Percentiles rank a stretch among this genome's conserved stretches.
These are phyloP conservation scores for Argopecten irradians DNA, from an alignment of 1,140 invertebrate genomes.

Conservation along the genomic window DNA sequence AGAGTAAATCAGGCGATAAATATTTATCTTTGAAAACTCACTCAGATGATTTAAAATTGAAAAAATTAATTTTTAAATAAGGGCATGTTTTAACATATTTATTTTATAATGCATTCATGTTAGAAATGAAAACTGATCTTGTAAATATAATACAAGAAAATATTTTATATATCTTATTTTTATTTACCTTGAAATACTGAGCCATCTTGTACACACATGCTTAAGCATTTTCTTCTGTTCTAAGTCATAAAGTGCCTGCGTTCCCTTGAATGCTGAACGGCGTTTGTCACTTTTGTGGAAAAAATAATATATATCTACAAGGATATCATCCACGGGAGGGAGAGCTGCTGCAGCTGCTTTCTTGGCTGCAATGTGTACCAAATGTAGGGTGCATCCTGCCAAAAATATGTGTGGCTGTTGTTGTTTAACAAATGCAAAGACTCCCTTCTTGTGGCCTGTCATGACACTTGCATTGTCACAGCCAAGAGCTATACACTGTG, in stretches of 20 bases:
- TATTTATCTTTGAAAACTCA: background rate
- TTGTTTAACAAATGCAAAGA: slow-evolving; percentile 46
- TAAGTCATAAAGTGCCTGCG: slow-evolving; percentile 47
- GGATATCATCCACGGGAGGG: slow-evolving; percentile 42
- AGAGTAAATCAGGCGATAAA: background rate
- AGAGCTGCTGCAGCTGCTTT: slow-evolving; percentile 27
- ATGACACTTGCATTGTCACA: slow-evolving; percentile 63
- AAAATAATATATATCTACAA: slow-evolving; percentile 56
- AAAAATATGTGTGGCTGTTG: slow-evolving; percentile 46
- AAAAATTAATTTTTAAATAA: no score
- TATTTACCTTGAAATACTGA: slow-evolving; percentile 54
- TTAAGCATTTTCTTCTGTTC: slow-evolving; percentile 53
- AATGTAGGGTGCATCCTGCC: slow-evolving; percentile 44
- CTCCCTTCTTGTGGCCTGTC: slow-evolving; percentile 52
- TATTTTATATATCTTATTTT: background rate
- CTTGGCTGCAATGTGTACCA: slow-evolving; percentile 41
- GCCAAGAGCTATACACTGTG: slow-evolving; percentile 57
- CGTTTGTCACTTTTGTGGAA: slow-evolving; percentile 55
- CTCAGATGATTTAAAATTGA: no score
- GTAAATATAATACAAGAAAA: background rate
- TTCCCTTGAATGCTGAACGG: slow-evolving; percentile 31
- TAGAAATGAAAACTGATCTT: background rate
- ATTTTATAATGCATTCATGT: background rate
- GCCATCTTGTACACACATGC: slow-evolving; percentile 59
- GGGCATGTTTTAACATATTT: background rate